These are phyloP conservation scores for Caerostris extrusa DNA, from an alignment of 1,140 invertebrate species.

Conservation along the genomic window DNA sequence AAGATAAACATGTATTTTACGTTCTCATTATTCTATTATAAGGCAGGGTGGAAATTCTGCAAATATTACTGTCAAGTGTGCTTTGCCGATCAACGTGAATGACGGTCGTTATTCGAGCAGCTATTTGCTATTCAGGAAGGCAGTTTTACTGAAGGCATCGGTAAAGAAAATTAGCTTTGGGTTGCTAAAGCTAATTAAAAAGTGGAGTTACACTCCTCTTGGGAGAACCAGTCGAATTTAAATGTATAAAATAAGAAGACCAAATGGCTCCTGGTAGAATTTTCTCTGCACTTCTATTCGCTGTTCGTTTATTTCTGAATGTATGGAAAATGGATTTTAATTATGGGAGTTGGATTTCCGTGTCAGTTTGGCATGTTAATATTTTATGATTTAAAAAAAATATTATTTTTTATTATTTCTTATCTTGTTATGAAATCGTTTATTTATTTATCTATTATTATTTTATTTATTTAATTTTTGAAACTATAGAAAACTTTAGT, in stretches of 20 bases:
- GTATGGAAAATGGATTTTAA: too few species aligned
- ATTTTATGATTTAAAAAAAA: too few species aligned
- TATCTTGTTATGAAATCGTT: too few species aligned
- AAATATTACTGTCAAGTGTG: conserved; percentile 5
- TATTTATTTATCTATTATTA: too few species aligned
- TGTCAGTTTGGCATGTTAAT: too few species aligned
- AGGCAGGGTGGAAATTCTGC: not conserved
- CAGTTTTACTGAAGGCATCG: not conserved
- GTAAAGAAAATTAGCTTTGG: conserved; percentile 18
- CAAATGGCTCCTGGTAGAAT: not conserved
- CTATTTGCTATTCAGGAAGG: not conserved
- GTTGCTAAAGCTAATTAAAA: conserved; percentile 14
- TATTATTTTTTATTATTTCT: too few species aligned
- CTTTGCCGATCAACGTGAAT: not conserved
- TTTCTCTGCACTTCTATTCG: not conserved
- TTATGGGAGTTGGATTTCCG: too few species aligned
- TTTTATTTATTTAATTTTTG: too few species aligned
- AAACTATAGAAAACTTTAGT: too few species aligned
- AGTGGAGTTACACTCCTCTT: not conserved
- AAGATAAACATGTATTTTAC: not conserved
- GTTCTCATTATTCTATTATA: not conserved
- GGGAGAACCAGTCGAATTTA: not conserved
- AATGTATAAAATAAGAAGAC: not conserved
- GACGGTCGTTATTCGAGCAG: not conserved
- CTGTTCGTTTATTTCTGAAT: too few species aligned